Evolutionary conservation across 1,140 invertebrate species (phyloP).

Genomic region (Carposina sasakii): DNA sequence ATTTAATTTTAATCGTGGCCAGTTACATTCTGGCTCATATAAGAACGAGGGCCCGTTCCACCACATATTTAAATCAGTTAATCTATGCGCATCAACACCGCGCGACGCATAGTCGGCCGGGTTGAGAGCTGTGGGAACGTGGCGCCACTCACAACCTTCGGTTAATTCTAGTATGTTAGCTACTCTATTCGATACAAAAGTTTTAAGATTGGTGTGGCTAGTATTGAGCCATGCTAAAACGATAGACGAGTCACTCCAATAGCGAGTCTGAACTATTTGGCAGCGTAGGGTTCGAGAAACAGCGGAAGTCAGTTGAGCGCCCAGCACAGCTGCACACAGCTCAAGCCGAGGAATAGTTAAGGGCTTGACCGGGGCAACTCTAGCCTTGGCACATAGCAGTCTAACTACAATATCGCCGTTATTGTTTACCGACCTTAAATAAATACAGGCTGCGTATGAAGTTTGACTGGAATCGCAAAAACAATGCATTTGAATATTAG

Average conservation of each 20-base stretch:
- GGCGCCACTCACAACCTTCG: slow-evolving; percentile 1
- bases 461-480: slow-evolving; percentile 19
- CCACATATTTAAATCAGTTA: background rate
- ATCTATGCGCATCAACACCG: background rate
- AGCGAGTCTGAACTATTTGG: background rate
- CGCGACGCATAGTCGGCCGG: slow-evolving; percentile 16
- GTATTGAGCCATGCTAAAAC: slow-evolving; percentile 10
- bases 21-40: background rate
- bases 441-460: slow-evolving; percentile 11
- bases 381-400: slow-evolving; percentile 33
- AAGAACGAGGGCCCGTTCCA: slow-evolving; percentile 8
- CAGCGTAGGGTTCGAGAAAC: slow-evolving; percentile 3
- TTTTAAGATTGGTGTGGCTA: slow-evolving; percentile 3
- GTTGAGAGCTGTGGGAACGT: slow-evolving; percentile 8
- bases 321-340: slow-evolving; percentile 24
- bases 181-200: slow-evolving; percentile 16
- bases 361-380: slow-evolving; percentile 38
- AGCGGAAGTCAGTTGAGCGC: slow-evolving; percentile 3
- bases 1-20: slow-evolving; percentile 1
- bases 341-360: slow-evolving; percentile 31
- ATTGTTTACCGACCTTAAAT: slow-evolving; percentile 12
- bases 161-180: slow-evolving; percentile 12
- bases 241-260: slow-evolving; percentile 15
- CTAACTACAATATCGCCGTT: slow-evolving; percentile 1
- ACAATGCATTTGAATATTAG: slow-evolving; percentile 16